A percentile compares a stretch with the other conserved stretches of the same genome.
phyloP scores from a whole-genome alignment of 1,140 invertebrate species.

The Drosophila gunungcola region DNA sequence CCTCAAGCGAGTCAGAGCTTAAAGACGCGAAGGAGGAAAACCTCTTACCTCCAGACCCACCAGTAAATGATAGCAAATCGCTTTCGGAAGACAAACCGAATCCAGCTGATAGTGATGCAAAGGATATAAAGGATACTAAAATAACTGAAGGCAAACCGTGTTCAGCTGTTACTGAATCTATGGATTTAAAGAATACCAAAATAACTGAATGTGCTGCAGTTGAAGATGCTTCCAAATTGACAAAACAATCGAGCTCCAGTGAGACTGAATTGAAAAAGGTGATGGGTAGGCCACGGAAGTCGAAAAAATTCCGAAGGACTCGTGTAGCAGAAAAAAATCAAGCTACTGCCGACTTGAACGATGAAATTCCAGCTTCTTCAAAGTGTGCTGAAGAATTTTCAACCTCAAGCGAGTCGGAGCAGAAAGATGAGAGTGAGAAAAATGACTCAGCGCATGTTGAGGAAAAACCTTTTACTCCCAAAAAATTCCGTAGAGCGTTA shows the following conservation, averaged over 20 bases:
- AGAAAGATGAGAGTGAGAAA: not conserved
- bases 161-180: not conserved
- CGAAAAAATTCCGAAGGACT: not conserved
- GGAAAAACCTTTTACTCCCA: constrained; percentile 2
- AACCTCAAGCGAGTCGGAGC: constrained; percentile 1
- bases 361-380: not conserved
- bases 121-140: too few relatives aligned
- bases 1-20: constrained; percentile 1
- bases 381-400: constrained; percentile 12
- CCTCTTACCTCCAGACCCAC: not conserved
- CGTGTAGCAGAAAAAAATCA: not conserved
- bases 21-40: not conserved
- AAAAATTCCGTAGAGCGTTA: not conserved
- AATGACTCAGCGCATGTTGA: not conserved
- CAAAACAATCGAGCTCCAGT: not conserved
- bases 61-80: not conserved
- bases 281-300: not conserved
- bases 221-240: not conserved
- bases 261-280: constrained; percentile 10
- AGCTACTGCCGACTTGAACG: not conserved
- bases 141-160: not conserved
- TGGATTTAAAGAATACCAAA: not conserved
- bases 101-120: too few relatives aligned
- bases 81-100: too few relatives aligned
- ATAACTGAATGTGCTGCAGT: too few relatives aligned